Evolutionary conservation across 2,113 vertebrate species (phyloP).

Genomic region (Eonycteris spelaea): DNA sequence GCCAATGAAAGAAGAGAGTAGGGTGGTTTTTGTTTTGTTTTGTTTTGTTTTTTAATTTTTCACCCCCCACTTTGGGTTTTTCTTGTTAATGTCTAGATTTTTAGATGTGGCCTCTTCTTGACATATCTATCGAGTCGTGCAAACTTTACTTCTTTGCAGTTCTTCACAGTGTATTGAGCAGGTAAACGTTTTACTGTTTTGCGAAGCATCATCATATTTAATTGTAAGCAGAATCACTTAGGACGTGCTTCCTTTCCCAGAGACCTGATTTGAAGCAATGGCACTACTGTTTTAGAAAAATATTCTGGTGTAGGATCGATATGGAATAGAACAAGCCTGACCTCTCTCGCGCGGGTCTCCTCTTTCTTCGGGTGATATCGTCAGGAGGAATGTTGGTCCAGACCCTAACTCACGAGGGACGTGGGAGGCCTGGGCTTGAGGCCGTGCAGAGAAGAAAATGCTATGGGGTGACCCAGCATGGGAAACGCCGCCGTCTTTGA

Average conservation of each 20-base stretch:
- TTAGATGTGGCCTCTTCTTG: background rate
- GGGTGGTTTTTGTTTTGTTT: background rate
- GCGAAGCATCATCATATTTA: background rate
- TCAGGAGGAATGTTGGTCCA: background rate
- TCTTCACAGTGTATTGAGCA: background rate
- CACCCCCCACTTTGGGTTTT: background rate
- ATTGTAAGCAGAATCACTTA: background rate
- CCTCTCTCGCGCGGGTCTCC: background rate
- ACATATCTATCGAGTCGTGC: background rate
- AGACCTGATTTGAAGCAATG: background rate
- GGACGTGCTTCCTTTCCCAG: background rate
- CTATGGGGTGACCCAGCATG: accelerated
- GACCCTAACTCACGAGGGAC: background rate
- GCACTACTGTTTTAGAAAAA: background rate
- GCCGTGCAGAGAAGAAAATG: background rate
- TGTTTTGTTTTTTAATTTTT: background rate
- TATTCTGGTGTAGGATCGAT: background rate
- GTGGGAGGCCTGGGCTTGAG: background rate
- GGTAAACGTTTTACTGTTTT: background rate
- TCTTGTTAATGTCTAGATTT: background rate
- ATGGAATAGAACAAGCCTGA: background rate
- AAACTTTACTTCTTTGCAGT: background rate
- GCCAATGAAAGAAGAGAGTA: background rate
- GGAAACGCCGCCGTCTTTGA: background rate
- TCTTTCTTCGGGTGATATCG: background rate